A percentile compares a stretch with the other conserved stretches of the same genome.
Evolutionary conservation across 2,888 invertebrate genomes (phyloP).

Genomic region (Caradrina clavipalpis): DNA sequence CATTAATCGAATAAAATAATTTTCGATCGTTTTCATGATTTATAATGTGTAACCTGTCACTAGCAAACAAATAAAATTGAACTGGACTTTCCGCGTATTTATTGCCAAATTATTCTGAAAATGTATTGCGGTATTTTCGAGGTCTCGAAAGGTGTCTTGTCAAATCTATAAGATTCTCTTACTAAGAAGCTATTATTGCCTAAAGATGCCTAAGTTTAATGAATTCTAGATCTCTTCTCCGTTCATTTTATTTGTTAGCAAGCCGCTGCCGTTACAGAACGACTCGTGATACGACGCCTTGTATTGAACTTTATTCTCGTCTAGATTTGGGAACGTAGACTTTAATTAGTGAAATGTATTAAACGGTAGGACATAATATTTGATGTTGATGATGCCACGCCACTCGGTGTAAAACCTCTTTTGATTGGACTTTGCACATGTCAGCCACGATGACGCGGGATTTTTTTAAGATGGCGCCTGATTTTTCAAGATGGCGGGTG

Average conservation of each 20-base stretch:
- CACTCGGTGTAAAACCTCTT: conserved; percentile 38
- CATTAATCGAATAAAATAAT: background rate
- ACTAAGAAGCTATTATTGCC: background rate
- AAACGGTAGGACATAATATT: conserved; percentile 48
- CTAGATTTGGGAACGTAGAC: conserved; percentile 44
- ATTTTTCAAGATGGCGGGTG: conserved; percentile 28
- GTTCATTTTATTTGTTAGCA: conserved; percentile 44
- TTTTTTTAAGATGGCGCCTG: conserved; percentile 19
- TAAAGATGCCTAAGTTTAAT: conserved; percentile 9
- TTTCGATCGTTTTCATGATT: background rate
- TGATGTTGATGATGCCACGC: conserved; percentile 35
- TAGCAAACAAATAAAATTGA: conserved; percentile 37
- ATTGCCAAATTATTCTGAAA: conserved; percentile 21
- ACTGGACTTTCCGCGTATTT: conserved; percentile 8
- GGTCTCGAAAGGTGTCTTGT: background rate
- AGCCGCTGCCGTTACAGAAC: conserved; percentile 44
- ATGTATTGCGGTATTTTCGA: conserved; percentile 8
- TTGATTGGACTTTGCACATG: conserved; percentile 52
- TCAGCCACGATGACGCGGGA: conserved; percentile 35
- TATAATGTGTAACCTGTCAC: conserved; percentile 33
- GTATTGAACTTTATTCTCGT: conserved; percentile 45
- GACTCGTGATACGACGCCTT: conserved; percentile 53
- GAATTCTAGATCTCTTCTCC: conserved; percentile 1
- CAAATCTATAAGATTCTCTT: conserved; percentile 8
- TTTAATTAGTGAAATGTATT: conserved; percentile 52